Conservation (phyloP, 2,113 vertebrate genomes). For the Callipepla californica region DNA sequence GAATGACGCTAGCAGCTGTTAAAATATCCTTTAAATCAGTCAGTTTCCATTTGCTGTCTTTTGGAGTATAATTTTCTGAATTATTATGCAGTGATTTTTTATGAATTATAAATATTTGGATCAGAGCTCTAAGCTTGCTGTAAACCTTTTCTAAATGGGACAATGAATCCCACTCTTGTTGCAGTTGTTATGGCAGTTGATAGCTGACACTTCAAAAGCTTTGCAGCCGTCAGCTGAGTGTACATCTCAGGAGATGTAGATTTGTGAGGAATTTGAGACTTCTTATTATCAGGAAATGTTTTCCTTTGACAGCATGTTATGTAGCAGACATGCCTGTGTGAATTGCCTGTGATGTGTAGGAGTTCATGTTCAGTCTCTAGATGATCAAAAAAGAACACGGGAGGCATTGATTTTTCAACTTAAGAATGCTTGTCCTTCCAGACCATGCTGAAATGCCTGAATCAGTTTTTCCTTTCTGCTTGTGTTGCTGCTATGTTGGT, state of each 20-base stretch:
- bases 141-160: not conserved
- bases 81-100: not conserved
- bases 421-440: not conserved
- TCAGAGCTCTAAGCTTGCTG: not conserved
- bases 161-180: not conserved
- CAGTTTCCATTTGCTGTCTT: slow-evolving; percentile 50
- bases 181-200: not conserved
- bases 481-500: rapidly evolving
- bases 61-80: slow-evolving; percentile 1
- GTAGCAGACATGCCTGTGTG: not conserved
- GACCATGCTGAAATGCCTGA: not conserved
- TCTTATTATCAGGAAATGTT: not conserved
- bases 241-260: not conserved
- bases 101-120: slow-evolving; percentile 27
- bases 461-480: not conserved
- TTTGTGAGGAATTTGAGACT: not conserved
- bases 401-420: not conserved
- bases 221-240: not conserved
- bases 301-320: not conserved
- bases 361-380: not conserved
- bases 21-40: slow-evolving; percentile 55
- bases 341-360: not conserved
- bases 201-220: not conserved
- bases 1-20: slow-evolving; percentile 65
- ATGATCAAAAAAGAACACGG: not conserved